A percentile compares a stretch with the other conserved stretches of the same genome.
phyloP scores from a whole-genome alignment of 2,797 vertebrate genomes.

The Eulemur rubriventer region DNA sequence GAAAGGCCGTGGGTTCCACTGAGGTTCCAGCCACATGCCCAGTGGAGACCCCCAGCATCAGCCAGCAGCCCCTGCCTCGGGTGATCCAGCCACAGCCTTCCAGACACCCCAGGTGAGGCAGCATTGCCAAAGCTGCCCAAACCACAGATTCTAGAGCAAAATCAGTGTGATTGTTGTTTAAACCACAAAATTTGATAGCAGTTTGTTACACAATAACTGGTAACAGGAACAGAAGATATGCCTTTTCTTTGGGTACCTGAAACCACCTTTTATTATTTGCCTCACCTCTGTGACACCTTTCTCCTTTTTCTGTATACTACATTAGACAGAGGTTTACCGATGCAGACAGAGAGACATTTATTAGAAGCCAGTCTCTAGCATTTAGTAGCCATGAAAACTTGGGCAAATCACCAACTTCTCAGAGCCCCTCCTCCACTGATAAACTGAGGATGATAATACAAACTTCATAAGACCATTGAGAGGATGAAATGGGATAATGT shows the following conservation, averaged over 20 bases:
- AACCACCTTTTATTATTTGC: not conserved
- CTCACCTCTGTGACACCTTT: not conserved
- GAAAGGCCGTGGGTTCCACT: not conserved
- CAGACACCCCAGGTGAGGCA: fast-evolving
- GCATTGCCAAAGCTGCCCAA: not conserved
- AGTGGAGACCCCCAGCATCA: not conserved
- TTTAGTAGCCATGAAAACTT: not conserved
- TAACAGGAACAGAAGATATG: not conserved
- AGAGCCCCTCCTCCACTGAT: not conserved
- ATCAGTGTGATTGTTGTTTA: not conserved
- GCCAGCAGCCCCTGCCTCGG: not conserved
- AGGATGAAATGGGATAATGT: not conserved
- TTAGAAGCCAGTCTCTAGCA: not conserved
- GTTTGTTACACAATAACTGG: not conserved
- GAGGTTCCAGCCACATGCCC: not conserved
- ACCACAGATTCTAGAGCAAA: not conserved
- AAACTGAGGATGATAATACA: not conserved
- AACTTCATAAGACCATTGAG: not conserved
- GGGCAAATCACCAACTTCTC: not conserved
- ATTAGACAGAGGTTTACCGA: not conserved
- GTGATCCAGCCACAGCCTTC: no score
- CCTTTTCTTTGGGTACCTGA: not conserved
- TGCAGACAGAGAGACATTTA: not conserved
- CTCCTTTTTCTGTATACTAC: not conserved
- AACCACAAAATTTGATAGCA: not conserved